Evolutionary conservation across 1,140 invertebrate species (phyloP).

Genomic region (Pachypeltis micranthus): DNA sequence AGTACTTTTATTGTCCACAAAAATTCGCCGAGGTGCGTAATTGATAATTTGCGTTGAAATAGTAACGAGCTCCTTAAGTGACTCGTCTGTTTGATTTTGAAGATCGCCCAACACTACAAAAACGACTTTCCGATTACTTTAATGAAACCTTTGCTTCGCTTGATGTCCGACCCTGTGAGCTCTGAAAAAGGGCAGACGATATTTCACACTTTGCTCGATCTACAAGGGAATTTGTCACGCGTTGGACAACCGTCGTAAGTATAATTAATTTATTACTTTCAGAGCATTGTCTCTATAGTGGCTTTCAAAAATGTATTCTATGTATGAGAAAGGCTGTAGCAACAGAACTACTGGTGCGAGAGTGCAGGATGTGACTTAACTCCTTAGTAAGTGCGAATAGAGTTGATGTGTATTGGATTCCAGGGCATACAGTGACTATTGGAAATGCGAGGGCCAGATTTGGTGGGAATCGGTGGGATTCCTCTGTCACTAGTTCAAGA

Average conservation of each 20-base stretch:
- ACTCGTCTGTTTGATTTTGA: too few relatives aligned
- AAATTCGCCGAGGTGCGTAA: too few relatives aligned
- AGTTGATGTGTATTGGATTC: neutral
- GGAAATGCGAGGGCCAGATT: too few relatives aligned
- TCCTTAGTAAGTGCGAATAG: too few relatives aligned
- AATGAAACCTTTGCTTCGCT: neutral
- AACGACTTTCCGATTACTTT: neutral
- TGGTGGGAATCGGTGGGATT: too few relatives aligned
- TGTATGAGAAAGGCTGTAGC: neutral
- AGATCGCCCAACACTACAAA: neutral
- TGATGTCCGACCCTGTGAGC: neutral
- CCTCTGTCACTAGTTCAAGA: too few relatives aligned
- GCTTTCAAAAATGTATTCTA: neutral
- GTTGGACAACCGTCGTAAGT: neutral
- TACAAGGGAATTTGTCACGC: neutral
- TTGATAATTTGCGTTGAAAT: too few relatives aligned
- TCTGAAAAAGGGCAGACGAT: neutral
- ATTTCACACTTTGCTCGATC: neutral
- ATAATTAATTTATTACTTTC: neutral
- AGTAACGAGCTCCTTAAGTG: too few relatives aligned
- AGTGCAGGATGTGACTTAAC: neutral
- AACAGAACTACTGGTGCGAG: neutral
- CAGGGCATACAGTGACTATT: neutral
- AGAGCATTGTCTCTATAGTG: neutral
- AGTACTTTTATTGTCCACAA: too few relatives aligned